Evolutionary conservation across 1,140 invertebrate species (phyloP), one percentile per base, ranked within the genome.

Genomic region (Drosophila lacteicornis): DNA sequence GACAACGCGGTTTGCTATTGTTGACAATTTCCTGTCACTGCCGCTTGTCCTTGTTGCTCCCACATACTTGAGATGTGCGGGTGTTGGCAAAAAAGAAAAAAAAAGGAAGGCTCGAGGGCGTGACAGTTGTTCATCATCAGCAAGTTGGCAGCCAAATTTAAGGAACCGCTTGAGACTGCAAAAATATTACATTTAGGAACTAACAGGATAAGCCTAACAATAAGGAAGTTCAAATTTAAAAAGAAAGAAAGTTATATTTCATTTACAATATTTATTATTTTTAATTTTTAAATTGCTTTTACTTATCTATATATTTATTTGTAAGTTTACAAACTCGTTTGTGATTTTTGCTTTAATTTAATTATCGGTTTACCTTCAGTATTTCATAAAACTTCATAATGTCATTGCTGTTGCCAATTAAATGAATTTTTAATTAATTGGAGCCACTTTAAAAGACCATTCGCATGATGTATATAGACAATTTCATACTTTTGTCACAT

Each of bases 1-100:
- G 80, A 83, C 80, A 77, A 61, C 69, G 77, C 74, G 69, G 61
- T 68, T 75, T 69, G 68, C 84, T 66, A 63, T 80, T 88, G 84
- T 88, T 79, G 71, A 82, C 83, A 87, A 73, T 87, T 80, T 87
- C 67, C 76, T 79, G 82, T 73, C 75, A 61, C 57, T 42, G 53
- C 30, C 60, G 33, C 25, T 75, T 30, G 36, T n/a, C 49, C 46
- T 42, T 63, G 47, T 60, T 63, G 53, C n/a, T 36, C 22, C 25
- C 33, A 19, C 51, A 36, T 82, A 59, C 63, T 56, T 56, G 30
- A 46, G 45, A 63, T 33, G 38, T 63, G 67, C 30, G 17, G 51
- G 33, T 71, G 51, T 50, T 75, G 50, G 30, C 25, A 45, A 71
- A 71, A 69, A 42, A 62, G 42, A 36, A 25, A 30, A 50, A 38